Evolutionary conservation across 1,140 invertebrate species (phyloP), one percentile per base, ranked within the genome.

Genomic region (Drosophila sp.): DNA sequence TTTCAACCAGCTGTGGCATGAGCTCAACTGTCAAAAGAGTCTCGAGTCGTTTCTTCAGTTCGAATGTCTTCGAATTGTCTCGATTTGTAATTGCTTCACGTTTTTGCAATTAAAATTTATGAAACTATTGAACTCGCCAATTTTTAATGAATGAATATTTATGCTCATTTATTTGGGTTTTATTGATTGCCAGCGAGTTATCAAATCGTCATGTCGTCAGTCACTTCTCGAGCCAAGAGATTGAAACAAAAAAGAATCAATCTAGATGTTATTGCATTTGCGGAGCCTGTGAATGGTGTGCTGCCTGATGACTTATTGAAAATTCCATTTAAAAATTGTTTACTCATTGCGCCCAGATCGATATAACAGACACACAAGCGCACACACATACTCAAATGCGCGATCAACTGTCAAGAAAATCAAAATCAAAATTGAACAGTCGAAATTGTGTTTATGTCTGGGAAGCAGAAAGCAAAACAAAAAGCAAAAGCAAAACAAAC

Each of bases 311-410:
- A 90, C 87, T 90, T 90, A 90, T 89, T 90, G 80, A 90, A 87
- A 83, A 90, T 90, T 90, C 87, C 89, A 90, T 90, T 90, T 83
- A 90, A 90, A 90, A 83, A 72, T 80, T 90, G 87, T 90, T 90
- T 90, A 90, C 87, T 90, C 87, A 90, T 78, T 90, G 87, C 77
- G 40, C 43, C 34, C 71, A 81, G 65, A 86, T 57, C 79, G 69
- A 79, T 51, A 63, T 45, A 62, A 43, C 83, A 89, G 72, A 71
- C 63, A 66, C 45, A 32, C 64, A 71, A 40, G 45, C 64, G 78
- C 67, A 71, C 48, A 48, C 64, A 78, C 57, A 25, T 9, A 34
- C 56, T 48, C 56, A 46, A 62, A 34, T 41, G 53, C 54, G 40
- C 73, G 69, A 76, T 72, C 69, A 72, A 70, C 76, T 75, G 78